Conservation (phyloP, 2,797 vertebrate genomes). For the Hybognathus amarus region DNA sequence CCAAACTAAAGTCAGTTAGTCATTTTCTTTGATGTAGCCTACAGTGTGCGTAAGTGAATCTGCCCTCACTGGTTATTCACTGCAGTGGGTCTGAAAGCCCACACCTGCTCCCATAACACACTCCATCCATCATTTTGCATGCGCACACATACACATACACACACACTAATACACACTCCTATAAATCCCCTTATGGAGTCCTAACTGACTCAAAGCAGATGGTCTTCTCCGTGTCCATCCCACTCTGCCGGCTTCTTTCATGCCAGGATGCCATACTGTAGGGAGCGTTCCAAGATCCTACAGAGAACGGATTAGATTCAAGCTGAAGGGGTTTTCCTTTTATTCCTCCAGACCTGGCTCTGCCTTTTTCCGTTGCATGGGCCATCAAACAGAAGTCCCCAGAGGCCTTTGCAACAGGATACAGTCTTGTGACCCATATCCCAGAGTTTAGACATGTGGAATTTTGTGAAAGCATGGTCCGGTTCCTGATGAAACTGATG, state of each 20-base stretch:
- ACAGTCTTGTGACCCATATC: constrained; percentile 17
- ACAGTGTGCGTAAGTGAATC: neutral
- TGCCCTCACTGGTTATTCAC: neutral
- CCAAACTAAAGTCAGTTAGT: neutral
- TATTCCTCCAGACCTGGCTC: constrained; percentile 22
- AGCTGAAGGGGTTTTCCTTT: constrained; percentile 25
- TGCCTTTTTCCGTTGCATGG: constrained; percentile 2
- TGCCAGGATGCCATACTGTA: constrained; percentile 9
- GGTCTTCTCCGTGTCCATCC: constrained; percentile 26
- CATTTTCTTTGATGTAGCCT: neutral
- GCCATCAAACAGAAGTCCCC: constrained; percentile 13
- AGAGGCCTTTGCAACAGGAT: neutral
- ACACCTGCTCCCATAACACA: constrained; percentile 9
- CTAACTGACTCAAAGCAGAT: constrained; percentile 28
- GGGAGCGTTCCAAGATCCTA: constrained; percentile 14
- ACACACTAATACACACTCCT: neutral
- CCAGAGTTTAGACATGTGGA: neutral
- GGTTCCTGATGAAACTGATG: neutral
- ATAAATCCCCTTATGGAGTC: constrained; percentile 21
- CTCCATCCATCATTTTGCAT: neutral
- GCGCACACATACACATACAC: neutral
- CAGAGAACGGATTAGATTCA: neutral
- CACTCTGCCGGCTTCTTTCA: neutral
- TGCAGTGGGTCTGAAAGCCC: neutral
- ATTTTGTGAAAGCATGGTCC: neutral